Evolutionary conservation across 2,797 vertebrate species (phyloP).

Genomic region (Microctenopoma stevenorrisi): DNA sequence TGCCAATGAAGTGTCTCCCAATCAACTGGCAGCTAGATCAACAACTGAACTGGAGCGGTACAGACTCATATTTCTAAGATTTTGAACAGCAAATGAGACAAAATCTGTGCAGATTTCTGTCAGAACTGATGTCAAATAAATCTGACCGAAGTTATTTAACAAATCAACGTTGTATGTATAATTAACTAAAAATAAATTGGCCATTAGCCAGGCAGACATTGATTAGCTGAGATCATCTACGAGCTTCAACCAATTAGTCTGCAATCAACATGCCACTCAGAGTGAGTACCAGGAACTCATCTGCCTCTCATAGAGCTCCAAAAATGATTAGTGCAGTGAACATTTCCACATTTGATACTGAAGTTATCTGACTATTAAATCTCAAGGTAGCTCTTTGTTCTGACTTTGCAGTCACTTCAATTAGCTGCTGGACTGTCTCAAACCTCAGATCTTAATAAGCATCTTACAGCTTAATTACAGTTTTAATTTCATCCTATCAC

Average conservation of each 20-base stretch:
- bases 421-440: conserved; percentile 55
- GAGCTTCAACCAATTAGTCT: conserved; percentile 68
- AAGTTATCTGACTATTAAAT: conserved; percentile 74
- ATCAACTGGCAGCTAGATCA: conserved; percentile 28
- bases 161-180: conserved; percentile 59
- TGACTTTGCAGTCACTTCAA: conserved; percentile 61
- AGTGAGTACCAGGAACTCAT: conserved; percentile 31
- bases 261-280: conserved; percentile 52
- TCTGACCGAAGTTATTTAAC: conserved; percentile 49
- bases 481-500: conserved; percentile 46
- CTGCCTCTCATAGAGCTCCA: conserved; percentile 23
- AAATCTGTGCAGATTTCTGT: conserved; percentile 8
- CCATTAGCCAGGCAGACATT: conserved; percentile 63
- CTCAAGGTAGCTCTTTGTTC: conserved; percentile 65
- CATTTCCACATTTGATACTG: conserved; percentile 38
- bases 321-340: conserved; percentile 36
- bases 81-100: conserved; percentile 11
- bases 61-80: conserved; percentile 16
- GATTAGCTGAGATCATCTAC: conserved; percentile 71
- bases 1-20: conserved; percentile 47
- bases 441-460: conserved; percentile 76
- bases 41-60: conserved; percentile 53
- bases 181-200: conserved; percentile 70
- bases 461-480: conserved; percentile 78
- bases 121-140: conserved; percentile 40